Evolutionary conservation across 2,113 vertebrate genomes (phyloP), one percentile per base, ranked within the genome.

Genomic region (Athene cunicularia): DNA sequence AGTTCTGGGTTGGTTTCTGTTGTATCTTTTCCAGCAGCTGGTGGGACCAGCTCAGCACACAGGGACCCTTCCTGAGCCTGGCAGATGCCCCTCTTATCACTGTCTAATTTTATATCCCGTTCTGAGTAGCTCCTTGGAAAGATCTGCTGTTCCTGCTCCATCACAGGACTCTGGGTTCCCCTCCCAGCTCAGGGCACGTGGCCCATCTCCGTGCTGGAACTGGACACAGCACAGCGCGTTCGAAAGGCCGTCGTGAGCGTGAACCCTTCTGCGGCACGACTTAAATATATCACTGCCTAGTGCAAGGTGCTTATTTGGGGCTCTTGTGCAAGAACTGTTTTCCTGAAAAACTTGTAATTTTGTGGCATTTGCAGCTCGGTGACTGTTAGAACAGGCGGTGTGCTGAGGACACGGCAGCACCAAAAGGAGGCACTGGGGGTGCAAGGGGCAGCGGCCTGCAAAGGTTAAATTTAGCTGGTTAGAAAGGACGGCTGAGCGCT

Each of bases 301-400:
- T 9, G 60, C 75, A 58, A 80, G 94, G 95, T 76, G 91, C 94
- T 91, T 32, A 91, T 96, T 91, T 96, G 92, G 45, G 86, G 59
- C 58, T 80, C 70, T 55, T 1, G 3, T 21, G 86, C 49, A 27
- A 59, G 87, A 83, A 7, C 32, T 1, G 28, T n/a, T 81, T 94
- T 79, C 86, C 80, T 28, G 32, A 53, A 74, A 79, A 71, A 37
- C 95, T 90, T 90, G 2, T 95, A 68, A 95, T 95, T 91, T 80
- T 33, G 95, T 71, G 86, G 67, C 41, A 11, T 80, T 87, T 87
- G 92, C 77, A 74, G 80, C 90, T 30, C 4, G 0, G 45, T 71
- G 45, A 30, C 73, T 21, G 47, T 18, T 53, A 4, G 1, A 16
- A 17, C 33, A 13, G 72, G 64, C 1, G 9, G 39, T 4, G 86